Evolutionary conservation across 1,140 invertebrate genomes (phyloP).

Genomic region (Heliconius hermathena): DNA sequence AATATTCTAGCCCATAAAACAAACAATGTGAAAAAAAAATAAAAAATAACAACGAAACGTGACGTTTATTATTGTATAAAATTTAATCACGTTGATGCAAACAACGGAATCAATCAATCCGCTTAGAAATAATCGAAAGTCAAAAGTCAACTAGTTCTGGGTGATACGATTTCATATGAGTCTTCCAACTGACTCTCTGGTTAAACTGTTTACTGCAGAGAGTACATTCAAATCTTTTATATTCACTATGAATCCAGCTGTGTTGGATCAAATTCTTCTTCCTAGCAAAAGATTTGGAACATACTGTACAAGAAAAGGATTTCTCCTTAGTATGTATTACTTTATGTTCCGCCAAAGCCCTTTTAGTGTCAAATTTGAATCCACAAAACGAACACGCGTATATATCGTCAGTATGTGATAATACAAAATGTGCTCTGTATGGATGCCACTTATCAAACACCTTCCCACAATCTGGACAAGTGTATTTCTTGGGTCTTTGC

Average conservation of each 20-base stretch:
- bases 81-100: neutral
- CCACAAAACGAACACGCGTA: constrained; percentile 61
- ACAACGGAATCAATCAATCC: neutral
- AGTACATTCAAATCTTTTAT: constrained; percentile 72
- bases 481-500: constrained; percentile 47
- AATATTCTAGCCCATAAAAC: neutral
- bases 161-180: constrained; percentile 70
- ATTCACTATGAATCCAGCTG: constrained; percentile 76
- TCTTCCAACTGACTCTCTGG: constrained; percentile 71
- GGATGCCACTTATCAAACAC: constrained; percentile 58
- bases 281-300: constrained; percentile 79
- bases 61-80: neutral
- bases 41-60: neutral
- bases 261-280: constrained; percentile 82
- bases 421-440: constrained; percentile 58
- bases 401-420: constrained; percentile 59
- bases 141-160: constrained; percentile 57
- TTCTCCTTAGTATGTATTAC: constrained; percentile 69
- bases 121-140: neutral
- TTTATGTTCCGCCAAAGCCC: constrained; percentile 56
- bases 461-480: constrained; percentile 59
- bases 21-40: constrained; percentile 1
- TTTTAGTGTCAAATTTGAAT: constrained; percentile 62
- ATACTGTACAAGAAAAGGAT: constrained; percentile 62
- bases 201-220: constrained; percentile 82